These are phyloP conservation scores for Dinocampus coccinellae DNA, from an alignment of 2,888 invertebrate species.

Conservation along the genomic window DNA sequence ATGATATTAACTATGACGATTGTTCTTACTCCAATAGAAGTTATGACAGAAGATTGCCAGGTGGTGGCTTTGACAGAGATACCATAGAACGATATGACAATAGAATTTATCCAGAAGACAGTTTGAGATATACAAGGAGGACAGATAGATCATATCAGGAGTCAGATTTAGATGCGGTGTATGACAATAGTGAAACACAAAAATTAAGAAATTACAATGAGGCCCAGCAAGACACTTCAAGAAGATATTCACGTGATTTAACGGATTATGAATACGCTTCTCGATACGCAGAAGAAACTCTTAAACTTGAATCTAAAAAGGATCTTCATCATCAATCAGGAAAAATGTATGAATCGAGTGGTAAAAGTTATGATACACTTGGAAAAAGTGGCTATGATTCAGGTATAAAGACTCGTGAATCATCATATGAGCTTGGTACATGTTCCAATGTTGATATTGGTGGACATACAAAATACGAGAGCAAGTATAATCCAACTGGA, in stretches of 20 bases:
- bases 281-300: constrained; percentile 64
- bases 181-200: constrained; percentile 58
- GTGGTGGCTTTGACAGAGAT: constrained; percentile 54
- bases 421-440: constrained; percentile 61
- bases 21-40: constrained; percentile 41
- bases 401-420: constrained; percentile 65
- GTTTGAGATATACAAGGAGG: constrained; percentile 57
- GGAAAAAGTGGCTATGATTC: constrained; percentile 59
- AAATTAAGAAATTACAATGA: constrained; percentile 56
- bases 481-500: constrained; percentile 59
- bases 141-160: constrained; percentile 63
- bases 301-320: constrained; percentile 65
- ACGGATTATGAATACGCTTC: constrained; percentile 63
- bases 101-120: constrained; percentile 63
- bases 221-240: constrained; percentile 51
- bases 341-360: constrained; percentile 60
- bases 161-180: constrained; percentile 64
- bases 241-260: constrained; percentile 64
- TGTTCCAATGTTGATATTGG: constrained; percentile 51
- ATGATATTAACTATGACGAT: constrained; percentile 34
- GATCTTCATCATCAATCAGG: constrained; percentile 50
- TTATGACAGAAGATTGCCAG: constrained; percentile 57
- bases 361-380: constrained; percentile 61
- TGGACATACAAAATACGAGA: constrained; percentile 50
- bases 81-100: constrained; percentile 61